Evolutionary conservation across 2,888 invertebrate genomes (phyloP).

Genomic region (Caenorhabditis japonica): DNA sequence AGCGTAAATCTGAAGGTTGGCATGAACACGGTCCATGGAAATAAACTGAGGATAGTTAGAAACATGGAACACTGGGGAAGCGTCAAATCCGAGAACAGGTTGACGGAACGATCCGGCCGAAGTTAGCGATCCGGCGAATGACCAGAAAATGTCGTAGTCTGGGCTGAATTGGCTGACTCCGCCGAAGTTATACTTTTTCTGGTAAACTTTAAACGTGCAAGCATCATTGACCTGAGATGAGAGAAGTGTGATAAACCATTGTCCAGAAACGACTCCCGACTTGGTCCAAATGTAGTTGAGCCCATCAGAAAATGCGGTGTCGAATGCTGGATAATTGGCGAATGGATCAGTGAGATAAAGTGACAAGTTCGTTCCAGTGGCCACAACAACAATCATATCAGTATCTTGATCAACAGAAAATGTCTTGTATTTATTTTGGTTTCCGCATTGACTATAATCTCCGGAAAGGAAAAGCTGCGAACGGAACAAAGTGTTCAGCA

Average conservation of each 20-base stretch:
- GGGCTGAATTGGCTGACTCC: constrained; percentile 35
- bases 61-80: constrained; percentile 54
- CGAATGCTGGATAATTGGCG: constrained; percentile 8
- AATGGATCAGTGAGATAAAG: constrained; percentile 52
- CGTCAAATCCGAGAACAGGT: constrained; percentile 50
- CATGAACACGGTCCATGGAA: constrained; percentile 53
- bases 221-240: constrained; percentile 23
- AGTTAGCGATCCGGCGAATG: constrained; percentile 44
- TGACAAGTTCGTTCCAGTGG: constrained; percentile 54
- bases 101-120: constrained; percentile 45
- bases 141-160: constrained; percentile 63
- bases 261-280: constrained; percentile 53
- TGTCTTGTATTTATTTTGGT: constrained; percentile 53
- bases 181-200: constrained; percentile 55
- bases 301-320: constrained; percentile 42
- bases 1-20: constrained; percentile 62
- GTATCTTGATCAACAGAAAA: constrained; percentile 52
- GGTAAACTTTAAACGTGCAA: constrained; percentile 63
- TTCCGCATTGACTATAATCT: constrained; percentile 57
- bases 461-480: constrained; percentile 63
- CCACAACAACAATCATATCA: constrained; percentile 56
- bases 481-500: constrained; percentile 60
- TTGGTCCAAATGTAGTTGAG: constrained; percentile 57
- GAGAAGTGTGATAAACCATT: constrained; percentile 59
- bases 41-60: constrained; percentile 53